Percentiles rank a stretch among this genome's conserved stretches.
Evolutionary conservation across 2,113 vertebrate genomes (phyloP).

Genomic region (Abramis brama): DNA sequence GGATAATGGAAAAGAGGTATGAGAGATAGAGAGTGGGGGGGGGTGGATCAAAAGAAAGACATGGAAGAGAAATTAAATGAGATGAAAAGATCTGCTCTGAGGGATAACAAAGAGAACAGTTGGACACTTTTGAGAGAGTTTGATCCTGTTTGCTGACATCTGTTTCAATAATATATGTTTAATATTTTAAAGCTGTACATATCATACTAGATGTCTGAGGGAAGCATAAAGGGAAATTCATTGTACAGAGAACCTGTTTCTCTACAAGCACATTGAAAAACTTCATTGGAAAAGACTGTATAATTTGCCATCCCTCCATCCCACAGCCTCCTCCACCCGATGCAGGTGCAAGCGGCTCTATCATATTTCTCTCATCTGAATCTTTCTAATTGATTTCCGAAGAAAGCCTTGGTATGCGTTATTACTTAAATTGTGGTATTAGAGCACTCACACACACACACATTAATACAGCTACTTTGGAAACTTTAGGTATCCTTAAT

Average conservation of each 20-base stretch:
- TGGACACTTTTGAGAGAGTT: constrained; percentile 33
- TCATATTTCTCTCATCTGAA: constrained; percentile 52
- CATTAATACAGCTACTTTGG: constrained; percentile 24
- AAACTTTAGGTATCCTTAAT: constrained; percentile 42
- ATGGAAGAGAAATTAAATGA: constrained; percentile 56
- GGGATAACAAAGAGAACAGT: constrained; percentile 47
- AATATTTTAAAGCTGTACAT: neutral
- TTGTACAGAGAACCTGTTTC: neutral
- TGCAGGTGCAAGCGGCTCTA: neutral
- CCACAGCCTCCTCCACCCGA: neutral
- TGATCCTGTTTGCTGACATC: neutral
- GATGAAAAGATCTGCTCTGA: constrained; percentile 60
- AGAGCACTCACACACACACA: constrained; percentile 59
- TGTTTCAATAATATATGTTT: constrained; percentile 9
- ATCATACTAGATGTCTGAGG: neutral
- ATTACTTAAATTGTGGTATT: constrained; percentile 82
- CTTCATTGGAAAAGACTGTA: neutral
- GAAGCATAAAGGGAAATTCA: neutral
- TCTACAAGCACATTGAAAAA: constrained; percentile 1
- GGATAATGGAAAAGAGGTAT: neutral
- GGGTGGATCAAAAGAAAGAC: constrained; percentile 62
- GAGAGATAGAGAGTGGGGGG: constrained; percentile 55
- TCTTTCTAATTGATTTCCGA: constrained; percentile 76
- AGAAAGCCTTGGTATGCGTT: constrained; percentile 71
- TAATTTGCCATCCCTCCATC: neutral